A percentile compares a stretch with the other conserved stretches of the same genome.
These are phyloP conservation scores for Otus scops DNA, from an alignment of 2,797 vertebrate genomes.

Conservation along the genomic window DNA sequence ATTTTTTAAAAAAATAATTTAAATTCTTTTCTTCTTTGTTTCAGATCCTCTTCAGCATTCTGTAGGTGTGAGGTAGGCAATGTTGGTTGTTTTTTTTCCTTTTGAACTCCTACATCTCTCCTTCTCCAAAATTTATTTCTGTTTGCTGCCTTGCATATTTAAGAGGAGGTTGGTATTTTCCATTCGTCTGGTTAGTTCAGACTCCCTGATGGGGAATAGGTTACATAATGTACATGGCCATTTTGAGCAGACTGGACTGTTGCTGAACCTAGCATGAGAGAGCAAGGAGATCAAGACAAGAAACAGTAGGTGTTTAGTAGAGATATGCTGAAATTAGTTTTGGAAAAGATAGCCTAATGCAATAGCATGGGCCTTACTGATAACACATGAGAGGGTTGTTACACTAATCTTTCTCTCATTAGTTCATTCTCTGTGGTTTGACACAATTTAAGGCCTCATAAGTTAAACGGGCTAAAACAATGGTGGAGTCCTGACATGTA, in stretches of 20 bases:
- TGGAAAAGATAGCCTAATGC: not conserved
- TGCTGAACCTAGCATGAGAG: fast-evolving
- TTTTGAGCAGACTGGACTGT: not conserved
- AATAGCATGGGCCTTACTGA: not conserved
- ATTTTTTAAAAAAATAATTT: not conserved
- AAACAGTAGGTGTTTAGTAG: not conserved
- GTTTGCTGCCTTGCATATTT: not conserved
- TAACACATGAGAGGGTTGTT: not conserved
- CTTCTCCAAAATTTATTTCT: not conserved
- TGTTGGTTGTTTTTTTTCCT: not conserved
- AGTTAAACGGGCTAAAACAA: not conserved
- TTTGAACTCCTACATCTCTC: not conserved
- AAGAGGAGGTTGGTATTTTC: not conserved
- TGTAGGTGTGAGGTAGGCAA: not conserved
- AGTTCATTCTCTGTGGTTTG: not conserved
- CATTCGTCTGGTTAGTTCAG: not conserved
- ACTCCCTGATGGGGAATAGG: not conserved
- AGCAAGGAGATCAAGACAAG: not conserved
- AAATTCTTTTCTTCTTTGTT: not conserved
- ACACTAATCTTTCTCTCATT: conserved; percentile 27
- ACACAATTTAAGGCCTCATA: not conserved
- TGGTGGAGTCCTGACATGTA: not conserved
- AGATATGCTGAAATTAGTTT: not conserved
- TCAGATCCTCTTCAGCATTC: not conserved
- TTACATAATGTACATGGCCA: not conserved